phyloP scores from a whole-genome alignment of 2,888 invertebrate genomes.

The Andrena haemorrhoa region DNA sequence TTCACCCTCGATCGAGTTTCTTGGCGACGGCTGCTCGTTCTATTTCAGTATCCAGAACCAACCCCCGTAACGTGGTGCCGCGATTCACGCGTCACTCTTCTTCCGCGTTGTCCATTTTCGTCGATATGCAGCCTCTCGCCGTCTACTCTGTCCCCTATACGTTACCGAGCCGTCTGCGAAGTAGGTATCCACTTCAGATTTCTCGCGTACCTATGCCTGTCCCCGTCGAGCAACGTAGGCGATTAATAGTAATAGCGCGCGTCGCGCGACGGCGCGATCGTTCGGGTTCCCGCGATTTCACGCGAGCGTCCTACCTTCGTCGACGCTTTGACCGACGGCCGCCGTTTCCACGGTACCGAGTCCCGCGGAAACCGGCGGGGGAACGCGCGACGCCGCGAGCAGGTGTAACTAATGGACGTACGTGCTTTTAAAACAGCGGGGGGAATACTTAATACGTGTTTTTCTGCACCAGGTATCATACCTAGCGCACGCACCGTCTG shows the following conservation, averaged over 20 bases:
- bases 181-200: no score
- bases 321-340: neutral
- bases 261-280: slow-evolving; percentile 57
- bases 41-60: slow-evolving; percentile 74
- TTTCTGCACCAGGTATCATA: slow-evolving; percentile 65
- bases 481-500: slow-evolving; percentile 53
- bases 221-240: neutral
- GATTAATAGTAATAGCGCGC: slow-evolving; percentile 19
- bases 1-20: slow-evolving; percentile 39
- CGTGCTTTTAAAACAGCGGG: slow-evolving; percentile 71
- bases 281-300: slow-evolving; percentile 15
- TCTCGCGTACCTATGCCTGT: no score
- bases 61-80: slow-evolving; percentile 52
- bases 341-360: slow-evolving; percentile 51
- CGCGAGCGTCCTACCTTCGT: neutral
- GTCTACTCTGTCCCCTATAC: no score
- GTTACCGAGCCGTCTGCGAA: no score
- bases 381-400: slow-evolving; percentile 63
- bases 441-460: slow-evolving; percentile 72
- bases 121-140: slow-evolving; percentile 60
- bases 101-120: slow-evolving; percentile 63
- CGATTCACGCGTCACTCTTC: slow-evolving; percentile 26
- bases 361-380: slow-evolving; percentile 65
- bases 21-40: slow-evolving; percentile 16
- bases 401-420: slow-evolving; percentile 72